These are phyloP conservation scores for Huso huso DNA, from an alignment of 2,797 vertebrate species.

Conservation along the genomic window DNA sequence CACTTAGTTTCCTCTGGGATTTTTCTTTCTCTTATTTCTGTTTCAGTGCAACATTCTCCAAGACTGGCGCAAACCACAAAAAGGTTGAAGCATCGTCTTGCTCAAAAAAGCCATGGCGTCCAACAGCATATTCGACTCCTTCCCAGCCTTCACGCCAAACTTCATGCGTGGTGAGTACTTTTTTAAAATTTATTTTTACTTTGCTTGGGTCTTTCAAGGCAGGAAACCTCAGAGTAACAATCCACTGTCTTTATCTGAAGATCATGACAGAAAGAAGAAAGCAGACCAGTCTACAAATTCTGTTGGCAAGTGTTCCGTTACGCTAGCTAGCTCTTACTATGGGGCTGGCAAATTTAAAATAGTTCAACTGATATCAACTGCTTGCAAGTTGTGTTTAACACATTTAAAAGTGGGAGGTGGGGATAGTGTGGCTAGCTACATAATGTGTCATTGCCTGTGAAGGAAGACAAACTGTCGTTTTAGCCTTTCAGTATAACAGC, in stretches of 20 bases:
- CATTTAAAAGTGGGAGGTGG: conserved; percentile 15
- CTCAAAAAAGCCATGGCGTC: conserved; percentile 68
- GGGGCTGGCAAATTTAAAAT: conserved; percentile 5
- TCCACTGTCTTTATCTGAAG: conserved; percentile 3
- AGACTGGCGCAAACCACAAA: conserved; percentile 24
- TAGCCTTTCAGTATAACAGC: too few species aligned
- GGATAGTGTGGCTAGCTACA: too few species aligned
- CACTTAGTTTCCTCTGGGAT: conserved; percentile 53
- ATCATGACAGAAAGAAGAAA: conserved; percentile 4
- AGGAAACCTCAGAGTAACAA: conserved; percentile 18
- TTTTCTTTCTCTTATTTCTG: conserved; percentile 39
- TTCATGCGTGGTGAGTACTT: conserved; percentile 74
- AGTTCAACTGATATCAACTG: neutral
- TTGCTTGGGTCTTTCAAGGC: conserved; percentile 17
- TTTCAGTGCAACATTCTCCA: conserved; percentile 35
- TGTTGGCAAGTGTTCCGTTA: conserved; percentile 16
- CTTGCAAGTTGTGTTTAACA: neutral
- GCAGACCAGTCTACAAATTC: conserved; percentile 20
- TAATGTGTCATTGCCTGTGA: too few species aligned
- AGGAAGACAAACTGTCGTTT: too few species aligned
- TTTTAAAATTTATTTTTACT: conserved; percentile 7
- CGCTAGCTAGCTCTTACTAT: neutral
- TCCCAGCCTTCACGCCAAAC: conserved; percentile 67
- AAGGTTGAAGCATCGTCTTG: conserved; percentile 21
- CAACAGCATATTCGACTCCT: conserved; percentile 86